Evolutionary conservation across 2,113 vertebrate genomes (phyloP).

Genomic region (Eonycteris spelaea): DNA sequence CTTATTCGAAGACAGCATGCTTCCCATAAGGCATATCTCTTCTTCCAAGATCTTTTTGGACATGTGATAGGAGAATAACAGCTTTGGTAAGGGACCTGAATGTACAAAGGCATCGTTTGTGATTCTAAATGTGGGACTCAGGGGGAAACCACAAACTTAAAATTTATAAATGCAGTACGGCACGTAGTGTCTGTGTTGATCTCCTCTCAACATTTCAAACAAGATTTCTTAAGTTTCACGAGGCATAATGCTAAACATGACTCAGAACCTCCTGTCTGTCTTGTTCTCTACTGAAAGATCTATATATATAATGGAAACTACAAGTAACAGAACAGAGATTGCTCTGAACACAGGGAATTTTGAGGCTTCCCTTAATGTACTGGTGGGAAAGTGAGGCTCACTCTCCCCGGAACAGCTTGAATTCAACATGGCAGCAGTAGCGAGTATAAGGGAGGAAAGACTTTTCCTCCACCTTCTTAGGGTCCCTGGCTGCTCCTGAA

Average conservation of each 20-base stretch:
- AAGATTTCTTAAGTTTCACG: background rate
- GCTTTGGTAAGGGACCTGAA: background rate
- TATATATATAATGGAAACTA: background rate
- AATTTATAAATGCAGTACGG: background rate
- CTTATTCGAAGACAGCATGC: background rate
- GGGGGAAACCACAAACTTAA: background rate
- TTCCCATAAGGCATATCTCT: background rate
- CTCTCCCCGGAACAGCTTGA: background rate
- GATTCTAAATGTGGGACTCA: background rate
- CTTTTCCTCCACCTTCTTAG: background rate
- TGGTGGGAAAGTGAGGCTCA: background rate
- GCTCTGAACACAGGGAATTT: background rate
- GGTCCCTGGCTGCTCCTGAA: background rate
- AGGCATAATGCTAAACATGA: background rate
- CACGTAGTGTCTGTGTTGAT: background rate
- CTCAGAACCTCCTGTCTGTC: background rate
- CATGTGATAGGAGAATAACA: background rate
- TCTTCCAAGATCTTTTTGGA: background rate
- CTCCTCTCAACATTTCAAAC: background rate
- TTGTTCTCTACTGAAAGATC: background rate
- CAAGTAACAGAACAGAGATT: background rate
- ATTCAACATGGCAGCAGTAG: background rate
- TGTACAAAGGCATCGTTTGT: background rate
- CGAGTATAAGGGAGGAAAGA: background rate
- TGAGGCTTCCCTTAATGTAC: background rate